A percentile compares a stretch with the other conserved stretches of the same genome.
These are phyloP conservation scores for Scolopax mira DNA, from an alignment of 2,113 vertebrate species.

Conservation along the genomic window DNA sequence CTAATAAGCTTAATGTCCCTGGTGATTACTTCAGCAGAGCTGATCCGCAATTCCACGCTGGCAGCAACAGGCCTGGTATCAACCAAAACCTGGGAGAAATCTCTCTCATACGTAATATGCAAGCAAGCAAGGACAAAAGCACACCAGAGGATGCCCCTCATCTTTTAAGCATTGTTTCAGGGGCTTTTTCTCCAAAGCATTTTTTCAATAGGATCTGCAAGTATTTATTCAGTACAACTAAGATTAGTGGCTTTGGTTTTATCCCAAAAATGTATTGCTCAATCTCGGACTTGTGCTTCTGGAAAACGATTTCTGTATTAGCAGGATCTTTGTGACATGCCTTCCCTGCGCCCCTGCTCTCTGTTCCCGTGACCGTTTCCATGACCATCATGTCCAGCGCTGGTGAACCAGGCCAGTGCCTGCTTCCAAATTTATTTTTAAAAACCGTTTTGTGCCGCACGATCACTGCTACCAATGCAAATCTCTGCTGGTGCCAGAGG, in stretches of 20 bases:
- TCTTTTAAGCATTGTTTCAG: background rate
- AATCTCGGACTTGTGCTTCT: background rate
- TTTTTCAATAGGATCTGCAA: background rate
- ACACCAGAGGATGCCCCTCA: background rate
- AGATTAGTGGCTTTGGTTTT: background rate
- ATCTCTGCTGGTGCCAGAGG: background rate
- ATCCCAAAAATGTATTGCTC: background rate
- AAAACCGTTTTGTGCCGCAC: background rate
- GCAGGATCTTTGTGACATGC: background rate
- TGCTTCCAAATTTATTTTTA: conserved; percentile 5
- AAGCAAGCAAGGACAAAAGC: background rate
- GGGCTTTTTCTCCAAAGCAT: background rate
- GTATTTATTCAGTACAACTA: background rate
- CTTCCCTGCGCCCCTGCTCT: background rate
- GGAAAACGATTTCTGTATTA: background rate
- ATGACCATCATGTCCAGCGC: background rate
- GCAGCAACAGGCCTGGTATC: background rate
- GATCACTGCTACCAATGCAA: background rate
- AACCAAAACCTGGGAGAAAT: background rate
- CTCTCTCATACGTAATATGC: background rate
- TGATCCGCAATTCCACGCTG: background rate
- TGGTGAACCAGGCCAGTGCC: background rate
- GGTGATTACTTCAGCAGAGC: background rate
- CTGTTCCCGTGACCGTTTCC: background rate
- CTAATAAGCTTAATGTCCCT: background rate